phyloP scores from a whole-genome alignment of 2,113 vertebrate genomes.

The Oryzias melastigma region DNA sequence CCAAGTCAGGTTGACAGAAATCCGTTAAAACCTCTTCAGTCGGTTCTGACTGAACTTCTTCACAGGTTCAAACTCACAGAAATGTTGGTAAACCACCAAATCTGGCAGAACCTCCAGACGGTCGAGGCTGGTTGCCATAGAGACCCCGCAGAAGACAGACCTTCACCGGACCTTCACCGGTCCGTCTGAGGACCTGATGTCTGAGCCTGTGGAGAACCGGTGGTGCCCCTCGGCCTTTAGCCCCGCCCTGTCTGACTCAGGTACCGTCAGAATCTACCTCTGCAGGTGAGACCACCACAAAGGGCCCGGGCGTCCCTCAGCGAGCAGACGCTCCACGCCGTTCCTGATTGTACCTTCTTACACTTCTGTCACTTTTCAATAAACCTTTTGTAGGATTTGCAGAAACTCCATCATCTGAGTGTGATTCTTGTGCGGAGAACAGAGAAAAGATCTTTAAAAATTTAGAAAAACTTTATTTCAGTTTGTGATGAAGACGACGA shows the following conservation, averaged over 20 bases:
- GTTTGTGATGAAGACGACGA: constrained; percentile 48
- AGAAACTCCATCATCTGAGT: constrained; percentile 45
- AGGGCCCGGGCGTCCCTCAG: constrained; percentile 82
- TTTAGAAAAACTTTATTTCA: constrained; percentile 78
- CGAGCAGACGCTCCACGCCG: constrained; percentile 65
- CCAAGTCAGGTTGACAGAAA: too few relatives aligned
- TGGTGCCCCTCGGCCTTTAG: constrained; percentile 12
- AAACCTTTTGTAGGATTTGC: constrained; percentile 95
- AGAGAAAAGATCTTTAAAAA: constrained; percentile 51
- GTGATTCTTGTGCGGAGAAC: not conserved
- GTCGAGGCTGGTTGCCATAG: too few relatives aligned
- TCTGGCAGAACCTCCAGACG: too few relatives aligned
- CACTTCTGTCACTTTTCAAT: constrained; percentile 90
- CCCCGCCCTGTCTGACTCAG: constrained; percentile 84
- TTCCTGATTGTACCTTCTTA: constrained; percentile 82
- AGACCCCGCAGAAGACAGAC: too few relatives aligned
- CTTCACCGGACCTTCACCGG: too few relatives aligned
- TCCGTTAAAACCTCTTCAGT: too few relatives aligned
- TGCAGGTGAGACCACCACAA: constrained; percentile 86
- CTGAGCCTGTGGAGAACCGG: too few relatives aligned
- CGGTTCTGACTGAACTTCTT: too few relatives aligned
- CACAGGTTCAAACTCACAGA: too few relatives aligned
- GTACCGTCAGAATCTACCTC: constrained; percentile 96
- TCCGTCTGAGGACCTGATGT: too few relatives aligned
- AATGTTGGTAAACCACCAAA: too few relatives aligned